Conservation (phyloP, 2,113 vertebrate genomes). For the Notothenia coriiceps region DNA sequence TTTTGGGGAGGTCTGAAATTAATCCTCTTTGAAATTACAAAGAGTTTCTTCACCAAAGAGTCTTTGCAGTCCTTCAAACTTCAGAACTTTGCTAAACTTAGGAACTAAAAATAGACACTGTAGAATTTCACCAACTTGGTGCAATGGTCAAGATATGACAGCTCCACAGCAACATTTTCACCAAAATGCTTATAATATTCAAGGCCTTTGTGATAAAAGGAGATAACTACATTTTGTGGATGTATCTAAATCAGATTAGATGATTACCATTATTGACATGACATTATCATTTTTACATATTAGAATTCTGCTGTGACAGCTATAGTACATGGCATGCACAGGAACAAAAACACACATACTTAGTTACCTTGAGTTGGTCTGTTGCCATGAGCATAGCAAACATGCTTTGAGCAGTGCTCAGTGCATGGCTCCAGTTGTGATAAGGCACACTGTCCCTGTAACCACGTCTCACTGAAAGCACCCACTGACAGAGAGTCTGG, state of each 20-base stretch:
- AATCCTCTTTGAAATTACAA: conserved; percentile 32
- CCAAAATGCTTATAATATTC: not conserved
- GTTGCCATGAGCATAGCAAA: conserved; percentile 90
- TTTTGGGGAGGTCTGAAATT: conserved; percentile 6
- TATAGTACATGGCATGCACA: not conserved
- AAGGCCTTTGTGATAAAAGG: not conserved
- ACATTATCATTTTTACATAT: not conserved
- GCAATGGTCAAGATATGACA: not conserved
- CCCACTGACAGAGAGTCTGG: conserved; percentile 93
- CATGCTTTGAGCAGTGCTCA: conserved; percentile 94
- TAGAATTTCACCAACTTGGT: not conserved
- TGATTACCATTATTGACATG: not conserved
- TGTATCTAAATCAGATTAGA: not conserved
- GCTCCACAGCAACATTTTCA: not conserved
- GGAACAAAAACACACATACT: not conserved
- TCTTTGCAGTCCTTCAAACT: conserved; percentile 1
- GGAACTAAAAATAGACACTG: not conserved
- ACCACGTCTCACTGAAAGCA: conserved; percentile 93
- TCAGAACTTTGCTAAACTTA: not conserved
- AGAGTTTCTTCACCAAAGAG: not conserved
- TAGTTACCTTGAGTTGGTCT: conserved; percentile 89
- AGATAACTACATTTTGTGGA: not conserved
- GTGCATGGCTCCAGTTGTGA: conserved; percentile 95
- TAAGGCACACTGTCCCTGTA: conserved; percentile 92
- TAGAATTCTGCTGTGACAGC: not conserved